These are phyloP conservation scores for Cettia cetti DNA, from an alignment of 2,113 vertebrate species.

Conservation along the genomic window DNA sequence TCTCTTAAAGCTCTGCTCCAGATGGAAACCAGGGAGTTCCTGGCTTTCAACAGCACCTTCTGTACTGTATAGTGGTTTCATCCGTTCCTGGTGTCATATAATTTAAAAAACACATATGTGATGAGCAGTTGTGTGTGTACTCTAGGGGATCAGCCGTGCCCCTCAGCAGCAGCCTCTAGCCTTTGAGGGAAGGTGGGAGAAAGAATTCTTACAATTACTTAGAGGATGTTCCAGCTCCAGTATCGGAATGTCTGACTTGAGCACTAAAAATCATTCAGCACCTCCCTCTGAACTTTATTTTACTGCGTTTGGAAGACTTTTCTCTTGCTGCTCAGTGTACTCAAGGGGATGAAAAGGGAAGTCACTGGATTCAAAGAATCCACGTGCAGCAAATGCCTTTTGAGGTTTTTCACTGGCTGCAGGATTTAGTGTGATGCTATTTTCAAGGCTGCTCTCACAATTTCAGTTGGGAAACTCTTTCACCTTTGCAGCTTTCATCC, in stretches of 20 bases:
- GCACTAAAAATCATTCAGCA: background rate
- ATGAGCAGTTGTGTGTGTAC: too few relatives aligned
- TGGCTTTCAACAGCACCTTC: background rate
- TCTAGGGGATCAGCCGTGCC: background rate
- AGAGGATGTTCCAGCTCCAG: background rate
- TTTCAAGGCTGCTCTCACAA: background rate
- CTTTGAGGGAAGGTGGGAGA: background rate
- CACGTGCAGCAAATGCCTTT: background rate
- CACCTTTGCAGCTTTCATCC: slow-evolving; percentile 10
- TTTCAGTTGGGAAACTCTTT: slow-evolving; percentile 2
- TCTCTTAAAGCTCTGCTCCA: background rate
- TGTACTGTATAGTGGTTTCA: background rate
- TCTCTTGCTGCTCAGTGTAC: background rate
- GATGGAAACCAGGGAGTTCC: background rate
- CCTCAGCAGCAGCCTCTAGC: background rate
- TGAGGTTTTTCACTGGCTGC: background rate
- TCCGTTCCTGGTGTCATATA: accelerated
- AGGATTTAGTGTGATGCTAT: background rate
- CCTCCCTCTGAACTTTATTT: background rate
- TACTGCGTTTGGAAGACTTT: background rate
- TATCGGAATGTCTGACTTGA: background rate
- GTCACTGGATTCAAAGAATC: slow-evolving; percentile 12
- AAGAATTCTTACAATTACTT: background rate
- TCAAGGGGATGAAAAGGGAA: background rate
- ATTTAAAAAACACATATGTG: background rate